Evolutionary conservation across 2,888 invertebrate genomes (phyloP).

Genomic region (Andrena minutula): DNA sequence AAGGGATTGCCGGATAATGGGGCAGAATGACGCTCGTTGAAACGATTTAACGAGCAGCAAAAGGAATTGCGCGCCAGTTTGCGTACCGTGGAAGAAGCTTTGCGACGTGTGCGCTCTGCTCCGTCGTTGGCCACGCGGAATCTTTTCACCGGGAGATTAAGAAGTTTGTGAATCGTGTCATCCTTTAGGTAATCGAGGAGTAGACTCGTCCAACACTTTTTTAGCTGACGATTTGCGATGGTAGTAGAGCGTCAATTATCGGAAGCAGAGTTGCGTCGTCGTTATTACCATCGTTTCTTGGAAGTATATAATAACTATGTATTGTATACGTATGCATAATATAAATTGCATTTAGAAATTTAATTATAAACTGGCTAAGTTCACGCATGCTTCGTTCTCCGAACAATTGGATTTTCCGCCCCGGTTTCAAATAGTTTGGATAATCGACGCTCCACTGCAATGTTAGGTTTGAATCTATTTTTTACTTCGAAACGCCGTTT

Average conservation of each 20-base stretch:
- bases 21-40: constrained; percentile 17
- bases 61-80: constrained; percentile 9
- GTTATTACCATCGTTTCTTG: too few species aligned
- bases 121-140: not conserved
- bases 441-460: too few species aligned
- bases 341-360: too few species aligned
- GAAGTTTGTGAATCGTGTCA: not conserved
- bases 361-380: too few species aligned
- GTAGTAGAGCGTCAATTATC: not conserved
- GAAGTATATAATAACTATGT: too few species aligned
- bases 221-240: not conserved
- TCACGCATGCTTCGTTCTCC: too few species aligned
- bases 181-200: not conserved
- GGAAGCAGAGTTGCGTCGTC: not conserved
- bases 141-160: not conserved
- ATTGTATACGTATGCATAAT: too few species aligned
- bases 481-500: constrained; percentile 3
- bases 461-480: not conserved
- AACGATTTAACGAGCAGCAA: constrained; percentile 6
- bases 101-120: not conserved
- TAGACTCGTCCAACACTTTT: not conserved
- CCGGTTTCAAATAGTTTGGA: too few species aligned
- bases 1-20: constrained; percentile 16
- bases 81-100: constrained; percentile 6
- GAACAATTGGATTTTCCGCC: too few species aligned